Evolutionary conservation across 2,888 invertebrate species (phyloP).

Genomic region (Drosophila kuntzei): DNA sequence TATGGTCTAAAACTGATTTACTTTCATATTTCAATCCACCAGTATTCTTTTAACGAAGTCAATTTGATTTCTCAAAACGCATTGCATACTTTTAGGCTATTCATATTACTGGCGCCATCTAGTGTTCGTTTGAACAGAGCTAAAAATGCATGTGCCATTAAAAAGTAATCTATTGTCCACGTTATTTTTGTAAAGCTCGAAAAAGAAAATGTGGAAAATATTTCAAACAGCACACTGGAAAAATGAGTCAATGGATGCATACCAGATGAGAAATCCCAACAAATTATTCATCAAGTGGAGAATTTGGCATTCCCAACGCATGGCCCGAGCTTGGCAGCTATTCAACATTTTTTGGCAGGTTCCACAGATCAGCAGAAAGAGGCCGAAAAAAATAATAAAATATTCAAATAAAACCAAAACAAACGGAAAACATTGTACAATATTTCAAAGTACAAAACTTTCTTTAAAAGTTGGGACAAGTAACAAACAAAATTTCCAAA

Average conservation of each 20-base stretch:
- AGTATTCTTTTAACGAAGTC: too few relatives aligned
- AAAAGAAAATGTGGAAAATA: conserved; percentile 1
- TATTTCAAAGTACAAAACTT: conserved; percentile 60
- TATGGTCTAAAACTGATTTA: too few relatives aligned
- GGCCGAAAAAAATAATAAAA: conserved; percentile 24
- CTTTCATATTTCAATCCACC: too few relatives aligned
- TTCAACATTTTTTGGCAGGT: conserved; percentile 59
- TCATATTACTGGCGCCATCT: conserved; percentile 20
- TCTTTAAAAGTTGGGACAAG: conserved; percentile 48
- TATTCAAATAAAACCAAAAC: conserved; percentile 25
- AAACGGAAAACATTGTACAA: conserved; percentile 42
- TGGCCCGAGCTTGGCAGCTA: conserved; percentile 34
- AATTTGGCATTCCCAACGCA: conserved; percentile 50
- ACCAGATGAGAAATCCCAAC: conserved; percentile 4
- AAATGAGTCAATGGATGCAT: conserved; percentile 9
- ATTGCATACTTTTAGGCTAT: conserved; percentile 27
- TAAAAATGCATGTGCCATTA: neutral
- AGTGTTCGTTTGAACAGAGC: conserved; percentile 2
- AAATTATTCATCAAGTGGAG: conserved; percentile 16
- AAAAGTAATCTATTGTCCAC: neutral
- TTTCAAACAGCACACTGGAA: neutral
- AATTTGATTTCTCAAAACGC: neutral
- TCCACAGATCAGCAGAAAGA: conserved; percentile 33
- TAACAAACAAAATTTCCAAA: conserved; percentile 52
- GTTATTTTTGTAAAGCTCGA: neutral